Percentiles rank a stretch among this genome's conserved stretches.
Evolutionary conservation across 2,888 invertebrate genomes (phyloP).

Genomic region (Parascotia fuliginaria): DNA sequence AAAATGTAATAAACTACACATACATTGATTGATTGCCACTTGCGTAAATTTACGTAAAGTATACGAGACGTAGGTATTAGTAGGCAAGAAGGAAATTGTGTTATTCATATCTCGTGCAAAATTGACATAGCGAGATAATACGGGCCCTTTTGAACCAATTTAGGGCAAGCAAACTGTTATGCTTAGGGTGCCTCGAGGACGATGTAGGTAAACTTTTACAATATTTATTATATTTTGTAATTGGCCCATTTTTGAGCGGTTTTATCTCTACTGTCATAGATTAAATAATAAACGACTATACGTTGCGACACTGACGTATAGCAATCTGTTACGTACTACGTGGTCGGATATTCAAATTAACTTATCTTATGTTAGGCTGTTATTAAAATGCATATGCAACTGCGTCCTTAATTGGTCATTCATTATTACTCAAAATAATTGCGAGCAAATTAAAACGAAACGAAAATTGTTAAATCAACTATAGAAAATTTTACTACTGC

Average conservation of each 20-base stretch:
- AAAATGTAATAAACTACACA: too few species aligned
- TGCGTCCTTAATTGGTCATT: slow-evolving; percentile 31
- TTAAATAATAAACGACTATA: slow-evolving; percentile 60
- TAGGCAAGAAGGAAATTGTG: slow-evolving; percentile 34
- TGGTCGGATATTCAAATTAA: slow-evolving; percentile 53
- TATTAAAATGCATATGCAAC: slow-evolving; percentile 40
- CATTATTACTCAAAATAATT: slow-evolving; percentile 36
- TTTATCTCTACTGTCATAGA: slow-evolving; percentile 65
- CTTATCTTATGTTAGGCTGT: slow-evolving; percentile 36
- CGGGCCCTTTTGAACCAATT: slow-evolving; percentile 69
- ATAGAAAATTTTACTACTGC: slow-evolving; percentile 4
- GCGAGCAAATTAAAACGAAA: slow-evolving; percentile 20
- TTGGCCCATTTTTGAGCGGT: slow-evolving; percentile 67
- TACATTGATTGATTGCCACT: slow-evolving; percentile 7
- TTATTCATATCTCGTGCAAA: slow-evolving; percentile 53
- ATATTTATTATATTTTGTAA: slow-evolving; percentile 84
- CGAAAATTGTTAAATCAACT: slow-evolving; percentile 11
- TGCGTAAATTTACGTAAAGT: slow-evolving; percentile 18
- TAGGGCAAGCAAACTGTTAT: slow-evolving; percentile 77
- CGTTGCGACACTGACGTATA: slow-evolving; percentile 56
- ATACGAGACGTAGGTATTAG: slow-evolving; percentile 6
- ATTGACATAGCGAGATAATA: slow-evolving; percentile 74
- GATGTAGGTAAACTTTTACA: slow-evolving; percentile 62
- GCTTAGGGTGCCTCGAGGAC: slow-evolving; percentile 69
- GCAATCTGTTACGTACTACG: slow-evolving; percentile 52